Evolutionary conservation across 2,113 vertebrate species (phyloP).

Genomic region (Xerus inauris): DNA sequence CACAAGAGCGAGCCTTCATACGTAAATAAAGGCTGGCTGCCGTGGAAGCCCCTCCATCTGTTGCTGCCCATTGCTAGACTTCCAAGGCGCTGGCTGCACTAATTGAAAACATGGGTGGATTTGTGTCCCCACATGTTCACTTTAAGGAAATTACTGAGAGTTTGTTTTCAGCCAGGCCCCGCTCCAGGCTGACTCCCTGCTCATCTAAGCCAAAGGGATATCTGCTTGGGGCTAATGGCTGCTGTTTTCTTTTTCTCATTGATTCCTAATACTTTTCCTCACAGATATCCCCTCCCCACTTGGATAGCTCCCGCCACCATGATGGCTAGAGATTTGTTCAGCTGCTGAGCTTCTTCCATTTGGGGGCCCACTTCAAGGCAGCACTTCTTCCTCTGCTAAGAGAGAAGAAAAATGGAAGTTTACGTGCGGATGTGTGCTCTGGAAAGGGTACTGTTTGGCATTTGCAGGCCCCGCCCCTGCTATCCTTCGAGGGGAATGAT

Average conservation of each 20-base stretch:
- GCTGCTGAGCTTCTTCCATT: constrained; percentile 14
- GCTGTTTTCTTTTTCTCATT: neutral
- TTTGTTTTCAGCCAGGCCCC: neutral
- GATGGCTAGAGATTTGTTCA: constrained; percentile 31
- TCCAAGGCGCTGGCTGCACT: constrained; percentile 58
- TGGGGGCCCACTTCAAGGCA: neutral
- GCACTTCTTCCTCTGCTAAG: neutral
- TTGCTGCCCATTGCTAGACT: constrained; percentile 37
- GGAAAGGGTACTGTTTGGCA: neutral
- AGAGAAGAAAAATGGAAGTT: neutral
- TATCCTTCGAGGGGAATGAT: neutral
- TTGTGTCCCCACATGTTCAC: constrained; percentile 65
- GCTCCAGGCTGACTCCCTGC: neutral
- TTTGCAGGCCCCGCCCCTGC: neutral
- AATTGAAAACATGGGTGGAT: constrained; percentile 68
- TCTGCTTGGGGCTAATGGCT: neutral
- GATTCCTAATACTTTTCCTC: constrained; percentile 1
- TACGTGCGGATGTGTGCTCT: too few species aligned
- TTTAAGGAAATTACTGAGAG: constrained; percentile 38
- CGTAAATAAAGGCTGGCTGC: constrained; percentile 74
- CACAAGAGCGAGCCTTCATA: constrained; percentile 79
- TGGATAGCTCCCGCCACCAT: neutral
- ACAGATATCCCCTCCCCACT: neutral
- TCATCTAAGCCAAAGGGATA: neutral
- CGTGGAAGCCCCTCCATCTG: constrained; percentile 74